Evolutionary conservation across 2,888 invertebrate genomes (phyloP).

Genomic region (Brachynemurus nebulosus): DNA sequence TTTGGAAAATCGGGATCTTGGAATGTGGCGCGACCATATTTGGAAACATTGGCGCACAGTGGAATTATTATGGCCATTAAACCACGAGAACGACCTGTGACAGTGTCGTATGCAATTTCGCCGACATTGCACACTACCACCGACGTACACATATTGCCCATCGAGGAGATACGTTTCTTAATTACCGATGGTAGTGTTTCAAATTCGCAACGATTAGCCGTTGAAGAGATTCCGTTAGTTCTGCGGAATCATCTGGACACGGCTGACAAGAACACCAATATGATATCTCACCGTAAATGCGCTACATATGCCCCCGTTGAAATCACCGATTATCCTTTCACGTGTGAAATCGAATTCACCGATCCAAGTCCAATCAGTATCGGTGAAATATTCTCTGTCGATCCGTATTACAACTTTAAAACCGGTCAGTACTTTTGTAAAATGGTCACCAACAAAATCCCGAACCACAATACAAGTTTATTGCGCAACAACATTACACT

Average conservation of each 20-base stretch:
- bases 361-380: conserved; percentile 23
- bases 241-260: conserved; percentile 24
- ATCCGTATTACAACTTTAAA: conserved; percentile 27
- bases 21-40: conserved; percentile 28
- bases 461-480: conserved; percentile 22
- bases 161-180: not conserved
- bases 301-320: too few species aligned
- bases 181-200: not conserved
- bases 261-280: conserved; percentile 24
- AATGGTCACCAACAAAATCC: conserved; percentile 22
- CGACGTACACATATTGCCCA: conserved; percentile 4
- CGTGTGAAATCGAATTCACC: conserved; percentile 28
- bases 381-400: conserved; percentile 26
- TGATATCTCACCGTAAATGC: too few species aligned
- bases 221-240: conserved; percentile 13
- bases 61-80: conserved; percentile 29
- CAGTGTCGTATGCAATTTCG: conserved; percentile 27
- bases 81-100: conserved; percentile 24
- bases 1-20: conserved; percentile 28
- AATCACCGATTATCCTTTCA: conserved; percentile 26
- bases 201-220: not conserved
- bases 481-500: conserved; percentile 26
- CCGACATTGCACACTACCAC: conserved; percentile 14
- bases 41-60: conserved; percentile 25
- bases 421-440: conserved; percentile 30